phyloP scores from a whole-genome alignment of 2,113 vertebrate species.

The Sciurus niger region DNA sequence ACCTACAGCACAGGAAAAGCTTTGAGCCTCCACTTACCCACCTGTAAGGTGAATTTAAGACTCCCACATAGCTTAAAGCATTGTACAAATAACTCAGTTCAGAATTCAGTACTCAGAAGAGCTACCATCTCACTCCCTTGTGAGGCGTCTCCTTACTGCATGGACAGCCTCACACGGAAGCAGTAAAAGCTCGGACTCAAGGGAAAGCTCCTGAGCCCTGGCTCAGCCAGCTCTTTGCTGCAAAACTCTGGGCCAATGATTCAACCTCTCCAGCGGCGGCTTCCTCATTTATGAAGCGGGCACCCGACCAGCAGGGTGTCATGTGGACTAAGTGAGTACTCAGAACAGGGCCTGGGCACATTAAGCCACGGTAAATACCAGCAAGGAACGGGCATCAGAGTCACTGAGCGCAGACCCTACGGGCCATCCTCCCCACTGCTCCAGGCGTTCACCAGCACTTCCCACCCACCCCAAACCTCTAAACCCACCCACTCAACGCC shows the following conservation, averaged over 20 bases:
- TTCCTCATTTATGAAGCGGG: background rate
- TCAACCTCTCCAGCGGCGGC: background rate
- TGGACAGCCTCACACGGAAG: rapidly evolving
- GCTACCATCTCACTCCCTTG: rapidly evolving
- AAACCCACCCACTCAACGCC: background rate
- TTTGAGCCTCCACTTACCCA: background rate
- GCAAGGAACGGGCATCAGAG: too few relatives aligned
- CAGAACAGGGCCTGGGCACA: background rate
- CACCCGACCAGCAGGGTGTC: rapidly evolving
- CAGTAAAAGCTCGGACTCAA: background rate
- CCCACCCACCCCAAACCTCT: background rate
- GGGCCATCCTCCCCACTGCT: rapidly evolving
- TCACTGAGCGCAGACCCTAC: rapidly evolving
- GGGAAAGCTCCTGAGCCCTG: background rate
- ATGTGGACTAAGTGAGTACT: rapidly evolving
- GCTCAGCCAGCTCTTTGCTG: background rate
- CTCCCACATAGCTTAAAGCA: background rate
- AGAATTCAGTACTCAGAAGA: too few relatives aligned
- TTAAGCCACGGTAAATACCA: rapidly evolving
- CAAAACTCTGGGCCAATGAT: background rate
- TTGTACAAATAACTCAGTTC: background rate
- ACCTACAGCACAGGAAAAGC: background rate
- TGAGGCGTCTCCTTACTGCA: background rate
- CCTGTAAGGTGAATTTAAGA: background rate
- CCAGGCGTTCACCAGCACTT: background rate